Conservation (phyloP, 2,888 invertebrate species). For the Phaedon cochleariae region DNA sequence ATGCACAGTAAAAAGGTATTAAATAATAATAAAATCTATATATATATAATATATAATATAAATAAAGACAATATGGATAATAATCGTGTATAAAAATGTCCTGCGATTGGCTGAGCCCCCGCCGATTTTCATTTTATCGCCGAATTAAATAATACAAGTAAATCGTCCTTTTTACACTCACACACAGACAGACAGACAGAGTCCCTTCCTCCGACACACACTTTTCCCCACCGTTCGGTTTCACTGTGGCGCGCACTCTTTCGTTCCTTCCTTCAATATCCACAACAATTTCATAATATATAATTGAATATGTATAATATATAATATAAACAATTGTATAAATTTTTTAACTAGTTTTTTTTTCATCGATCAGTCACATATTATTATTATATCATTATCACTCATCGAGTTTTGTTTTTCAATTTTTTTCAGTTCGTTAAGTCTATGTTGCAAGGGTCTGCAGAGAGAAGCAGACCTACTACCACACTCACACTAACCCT, state of each 20-base stretch:
- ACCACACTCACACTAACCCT: too few species aligned
- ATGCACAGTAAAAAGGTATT: constrained; percentile 56
- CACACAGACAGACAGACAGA: constrained; percentile 6
- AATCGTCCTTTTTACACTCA: too few species aligned
- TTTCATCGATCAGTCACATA: constrained; percentile 20
- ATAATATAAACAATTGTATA: constrained; percentile 62
- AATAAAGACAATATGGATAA: constrained; percentile 47
- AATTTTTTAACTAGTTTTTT: constrained; percentile 59
- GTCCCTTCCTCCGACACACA: not conserved
- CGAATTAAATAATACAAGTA: too few species aligned
- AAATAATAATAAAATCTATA: constrained; percentile 57
- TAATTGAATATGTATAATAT: constrained; percentile 55
- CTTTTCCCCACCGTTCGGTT: not conserved
- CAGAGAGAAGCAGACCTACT: too few species aligned
- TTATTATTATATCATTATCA: constrained; percentile 14
- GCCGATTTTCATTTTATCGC: constrained; percentile 9
- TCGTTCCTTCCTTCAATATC: constrained; percentile 46
- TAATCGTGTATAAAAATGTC: constrained; percentile 52
- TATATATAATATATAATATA: constrained; percentile 54
- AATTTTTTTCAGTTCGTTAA: constrained; percentile 48
- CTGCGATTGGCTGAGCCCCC: constrained; percentile 46
- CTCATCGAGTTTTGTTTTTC: constrained; percentile 33
- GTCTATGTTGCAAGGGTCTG: too few species aligned
- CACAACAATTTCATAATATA: constrained; percentile 51
- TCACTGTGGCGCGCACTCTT: constrained; percentile 23